Conservation (phyloP, 2,113 vertebrate species). For the Callipepla californica region DNA sequence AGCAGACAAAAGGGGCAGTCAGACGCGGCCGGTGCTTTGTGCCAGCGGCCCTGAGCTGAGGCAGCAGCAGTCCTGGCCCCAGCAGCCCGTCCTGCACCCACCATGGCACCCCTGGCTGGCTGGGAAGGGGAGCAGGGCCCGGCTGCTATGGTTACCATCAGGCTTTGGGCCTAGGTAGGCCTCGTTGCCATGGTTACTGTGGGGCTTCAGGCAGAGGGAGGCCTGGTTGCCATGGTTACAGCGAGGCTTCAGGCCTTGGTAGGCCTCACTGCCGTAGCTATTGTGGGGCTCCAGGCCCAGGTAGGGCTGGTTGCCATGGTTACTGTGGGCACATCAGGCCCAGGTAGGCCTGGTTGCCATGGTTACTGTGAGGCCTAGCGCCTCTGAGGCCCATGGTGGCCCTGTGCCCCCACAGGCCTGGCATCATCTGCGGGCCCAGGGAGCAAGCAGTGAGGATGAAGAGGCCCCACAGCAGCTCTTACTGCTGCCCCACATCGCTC, state of each 20-base stretch:
- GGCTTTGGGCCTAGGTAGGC: no score
- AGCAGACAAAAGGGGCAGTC: constrained; percentile 74
- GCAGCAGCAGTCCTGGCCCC: constrained; percentile 60
- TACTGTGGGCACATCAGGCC: no score
- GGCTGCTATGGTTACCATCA: background rate
- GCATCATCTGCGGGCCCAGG: rapidly evolving
- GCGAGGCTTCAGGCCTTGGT: background rate
- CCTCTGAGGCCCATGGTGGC: background rate
- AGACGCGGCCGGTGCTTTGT: constrained; percentile 64
- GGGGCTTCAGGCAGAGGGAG: background rate
- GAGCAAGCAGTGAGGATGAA: rapidly evolving
- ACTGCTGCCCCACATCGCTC: rapidly evolving
- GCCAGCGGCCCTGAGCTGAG: constrained; percentile 75
- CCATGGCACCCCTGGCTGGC: background rate
- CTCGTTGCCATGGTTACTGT: no score
- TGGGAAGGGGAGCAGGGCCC: background rate
- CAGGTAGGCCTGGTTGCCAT: no score
- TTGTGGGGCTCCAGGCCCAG: no score
- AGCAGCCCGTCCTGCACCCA: background rate
- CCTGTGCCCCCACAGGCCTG: rapidly evolving
- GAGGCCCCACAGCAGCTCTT: background rate
- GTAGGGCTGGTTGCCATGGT: no score
- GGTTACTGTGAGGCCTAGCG: background rate
- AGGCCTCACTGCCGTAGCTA: no score
- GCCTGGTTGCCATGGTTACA: background rate